A percentile compares a stretch with the other conserved stretches of the same genome.
phyloP scores from a whole-genome alignment of 1,140 invertebrate species.

The Caenorhabditis elegans region DNA sequence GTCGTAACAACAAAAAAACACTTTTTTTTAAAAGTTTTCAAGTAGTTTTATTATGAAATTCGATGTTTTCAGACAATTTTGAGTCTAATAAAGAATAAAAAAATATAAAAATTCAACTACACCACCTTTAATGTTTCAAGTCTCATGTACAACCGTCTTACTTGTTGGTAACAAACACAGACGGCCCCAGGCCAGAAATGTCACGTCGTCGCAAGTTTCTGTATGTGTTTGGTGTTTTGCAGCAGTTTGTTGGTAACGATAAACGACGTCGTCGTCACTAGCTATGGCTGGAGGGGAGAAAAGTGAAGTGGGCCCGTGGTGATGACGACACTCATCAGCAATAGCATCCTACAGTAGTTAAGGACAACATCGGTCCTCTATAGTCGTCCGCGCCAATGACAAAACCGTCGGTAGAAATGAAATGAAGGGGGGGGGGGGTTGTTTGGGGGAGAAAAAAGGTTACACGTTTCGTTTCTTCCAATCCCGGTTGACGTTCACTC shows the following conservation, averaged over 20 bases:
- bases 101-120: too few relatives aligned
- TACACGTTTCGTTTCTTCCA: neutral
- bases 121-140: too few relatives aligned
- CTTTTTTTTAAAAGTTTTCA: too few relatives aligned
- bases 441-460: slow-evolving; percentile 6
- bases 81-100: too few relatives aligned
- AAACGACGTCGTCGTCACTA: too few relatives aligned
- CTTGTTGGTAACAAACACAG: too few relatives aligned
- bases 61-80: too few relatives aligned
- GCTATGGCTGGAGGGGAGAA: neutral
- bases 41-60: too few relatives aligned
- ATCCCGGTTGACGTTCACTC: slow-evolving; percentile 6
- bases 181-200: too few relatives aligned
- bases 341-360: neutral
- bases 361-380: neutral
- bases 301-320: slow-evolving; percentile 2
- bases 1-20: too few relatives aligned
- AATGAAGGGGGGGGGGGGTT: too few relatives aligned
- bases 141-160: too few relatives aligned
- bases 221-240: neutral
- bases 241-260: neutral
- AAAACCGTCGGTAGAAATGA: neutral
- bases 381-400: neutral
- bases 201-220: slow-evolving; percentile 14
- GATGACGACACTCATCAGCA: neutral